A percentile compares a stretch with the other conserved stretches of the same genome.
Conservation (phyloP, 2,113 vertebrate genomes). For the Lagopus leucura region DNA sequence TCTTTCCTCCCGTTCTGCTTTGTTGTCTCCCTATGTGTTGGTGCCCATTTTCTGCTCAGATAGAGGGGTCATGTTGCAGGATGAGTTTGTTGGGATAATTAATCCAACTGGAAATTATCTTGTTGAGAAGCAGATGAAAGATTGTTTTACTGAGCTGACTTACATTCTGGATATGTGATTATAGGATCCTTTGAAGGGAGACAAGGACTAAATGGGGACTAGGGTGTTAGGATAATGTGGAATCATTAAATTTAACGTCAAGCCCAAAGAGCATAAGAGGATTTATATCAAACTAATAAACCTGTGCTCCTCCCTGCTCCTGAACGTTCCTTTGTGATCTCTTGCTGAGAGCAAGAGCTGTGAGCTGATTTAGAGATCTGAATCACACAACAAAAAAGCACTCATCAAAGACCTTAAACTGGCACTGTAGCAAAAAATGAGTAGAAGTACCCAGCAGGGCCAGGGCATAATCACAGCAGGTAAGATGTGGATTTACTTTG, state of each 20-base stretch:
- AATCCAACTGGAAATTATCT: neutral
- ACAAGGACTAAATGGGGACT: neutral
- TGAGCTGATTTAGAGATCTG: neutral
- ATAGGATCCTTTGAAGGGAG: neutral
- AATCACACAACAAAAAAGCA: neutral
- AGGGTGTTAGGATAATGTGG: neutral
- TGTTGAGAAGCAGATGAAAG: neutral
- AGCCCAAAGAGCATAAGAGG: neutral
- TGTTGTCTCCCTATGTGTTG: neutral
- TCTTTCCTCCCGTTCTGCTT: neutral
- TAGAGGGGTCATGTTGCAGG: neutral
- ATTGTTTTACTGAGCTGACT: neutral
- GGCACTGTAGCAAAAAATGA: neutral
- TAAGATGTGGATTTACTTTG: neutral
- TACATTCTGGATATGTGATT: neutral
- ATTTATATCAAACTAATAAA: neutral
- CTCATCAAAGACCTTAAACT: neutral
- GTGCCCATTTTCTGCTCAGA: neutral
- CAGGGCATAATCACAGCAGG: neutral
- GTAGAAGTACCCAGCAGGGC: neutral
- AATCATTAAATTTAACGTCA: neutral
- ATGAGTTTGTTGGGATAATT: neutral
- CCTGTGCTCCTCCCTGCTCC: neutral
- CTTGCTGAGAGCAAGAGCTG: neutral
- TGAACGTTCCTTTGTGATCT: neutral